A percentile compares a stretch with the other conserved stretches of the same genome.
Evolutionary conservation across 2,888 invertebrate species (phyloP).

Genomic region (Xestobium rufovillosum): DNA sequence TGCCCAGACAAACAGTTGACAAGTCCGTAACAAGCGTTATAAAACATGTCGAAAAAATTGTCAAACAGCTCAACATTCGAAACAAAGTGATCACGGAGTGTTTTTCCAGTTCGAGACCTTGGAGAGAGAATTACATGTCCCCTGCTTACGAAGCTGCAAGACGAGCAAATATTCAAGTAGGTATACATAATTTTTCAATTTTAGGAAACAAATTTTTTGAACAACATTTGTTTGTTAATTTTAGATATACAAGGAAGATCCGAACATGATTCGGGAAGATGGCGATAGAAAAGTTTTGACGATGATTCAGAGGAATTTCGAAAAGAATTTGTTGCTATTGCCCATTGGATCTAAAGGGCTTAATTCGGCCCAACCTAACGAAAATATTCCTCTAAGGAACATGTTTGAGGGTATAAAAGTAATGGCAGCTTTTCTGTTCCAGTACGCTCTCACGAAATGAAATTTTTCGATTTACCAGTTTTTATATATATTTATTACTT

Average conservation of each 20-base stretch:
- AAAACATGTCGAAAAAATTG: conserved; percentile 30
- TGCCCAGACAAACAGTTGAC: conserved; percentile 38
- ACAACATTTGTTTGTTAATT: conserved; percentile 17
- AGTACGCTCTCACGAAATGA: conserved; percentile 25
- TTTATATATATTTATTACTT: no score
- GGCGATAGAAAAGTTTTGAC: conserved; percentile 37
- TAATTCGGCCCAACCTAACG: conserved; percentile 36
- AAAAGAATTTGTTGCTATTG: conserved; percentile 39
- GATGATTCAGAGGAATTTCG: conserved; percentile 38
- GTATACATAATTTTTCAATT: conserved; percentile 2
- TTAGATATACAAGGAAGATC: conserved; percentile 44
- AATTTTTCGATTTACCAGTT: no score
- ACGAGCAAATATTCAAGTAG: conserved; percentile 42
- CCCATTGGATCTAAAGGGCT: conserved; percentile 38
- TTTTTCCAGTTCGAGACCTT: conserved; percentile 35
- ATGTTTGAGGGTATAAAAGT: conserved; percentile 44
- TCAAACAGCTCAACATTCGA: conserved; percentile 33
- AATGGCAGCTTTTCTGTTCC: conserved; percentile 42
- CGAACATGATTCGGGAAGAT: conserved; percentile 43
- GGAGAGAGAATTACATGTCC: conserved; percentile 40
- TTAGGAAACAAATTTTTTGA: conserved; percentile 3
- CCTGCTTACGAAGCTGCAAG: conserved; percentile 41
- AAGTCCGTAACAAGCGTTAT: conserved; percentile 23
- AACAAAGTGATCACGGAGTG: conserved; percentile 35
- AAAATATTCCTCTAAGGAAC: conserved; percentile 40